Evolutionary conservation across 2,797 vertebrate species (phyloP), one percentile per base, ranked within the genome.

Genomic region (Xenops minutus): DNA sequence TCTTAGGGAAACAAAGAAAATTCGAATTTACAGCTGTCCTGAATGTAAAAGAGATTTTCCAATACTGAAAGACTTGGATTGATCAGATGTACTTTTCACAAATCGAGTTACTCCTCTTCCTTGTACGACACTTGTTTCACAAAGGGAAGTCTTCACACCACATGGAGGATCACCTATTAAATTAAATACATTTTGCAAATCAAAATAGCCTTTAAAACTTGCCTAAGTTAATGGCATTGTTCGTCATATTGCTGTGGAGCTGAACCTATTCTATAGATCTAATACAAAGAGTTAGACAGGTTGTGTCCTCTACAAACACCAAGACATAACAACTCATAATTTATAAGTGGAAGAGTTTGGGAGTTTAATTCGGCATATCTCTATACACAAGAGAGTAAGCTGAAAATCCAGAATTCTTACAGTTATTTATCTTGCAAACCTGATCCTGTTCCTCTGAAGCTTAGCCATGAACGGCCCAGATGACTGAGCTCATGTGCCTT

Each of bases 71-170:
- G 92, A 81, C 41, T 6, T 58, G 32, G 91, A 77, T 8, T 94
- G 71, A 61, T 75, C 84, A 77, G 84, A 39, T 12, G 58, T 59
- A 81, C 71, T 96, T 62, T 92, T 96, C 56, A 98, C 81, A 49
- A 98, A 77, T 6, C 91, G 94, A 43, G 81, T 97, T 44, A 98
- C 96, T 88, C 98, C 98, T 97, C 98, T 96, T 93, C 98, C 98
- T 68, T 95, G 84, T 29, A 86, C 80, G n/a, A 12, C 82, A 75
- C 63, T 94, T 27, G 39, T 44, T 49, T 55, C 92, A 84, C 73
- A 93, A 41, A 71, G 20, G 27, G 68, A 55, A 58, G 67, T 79
- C 73, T 96, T 98, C 91, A 95, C 88, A 67, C 97, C 98, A 77
- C 88, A 44, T 7, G 96, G 93, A 96, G 82, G 82, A 79, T 72